Conservation (phyloP, 2,888 invertebrate species). For the Steromphala cineraria region DNA sequence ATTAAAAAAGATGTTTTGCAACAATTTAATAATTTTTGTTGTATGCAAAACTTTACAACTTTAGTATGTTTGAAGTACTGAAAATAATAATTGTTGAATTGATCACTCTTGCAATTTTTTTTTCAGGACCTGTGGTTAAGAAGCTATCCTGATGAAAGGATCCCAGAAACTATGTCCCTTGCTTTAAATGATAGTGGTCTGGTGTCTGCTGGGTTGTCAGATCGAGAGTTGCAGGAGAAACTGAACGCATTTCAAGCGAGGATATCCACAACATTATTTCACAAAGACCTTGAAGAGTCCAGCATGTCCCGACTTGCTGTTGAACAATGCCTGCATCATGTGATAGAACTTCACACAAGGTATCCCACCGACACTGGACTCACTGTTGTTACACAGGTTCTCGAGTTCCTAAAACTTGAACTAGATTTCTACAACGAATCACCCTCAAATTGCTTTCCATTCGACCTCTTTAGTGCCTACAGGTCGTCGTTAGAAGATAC, state of each 20-base stretch:
- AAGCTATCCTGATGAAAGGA: background rate
- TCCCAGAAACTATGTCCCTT: background rate
- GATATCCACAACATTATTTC: background rate
- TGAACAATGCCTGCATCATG: background rate
- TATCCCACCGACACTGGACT: background rate
- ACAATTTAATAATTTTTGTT: too few relatives aligned
- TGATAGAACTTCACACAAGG: background rate
- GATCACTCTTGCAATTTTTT: background rate
- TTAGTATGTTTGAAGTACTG: too few relatives aligned
- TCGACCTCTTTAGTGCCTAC: background rate
- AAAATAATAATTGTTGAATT: too few relatives aligned
- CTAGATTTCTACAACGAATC: background rate
- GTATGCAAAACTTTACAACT: too few relatives aligned
- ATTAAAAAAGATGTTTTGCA: too few relatives aligned
- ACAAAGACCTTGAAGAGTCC: background rate
- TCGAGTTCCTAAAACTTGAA: background rate
- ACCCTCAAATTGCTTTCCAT: background rate
- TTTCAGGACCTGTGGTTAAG: background rate
- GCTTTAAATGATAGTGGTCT: background rate
- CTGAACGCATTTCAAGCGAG: too few relatives aligned
- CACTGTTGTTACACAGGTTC: background rate
- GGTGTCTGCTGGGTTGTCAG: too few relatives aligned
- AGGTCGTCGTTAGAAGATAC: background rate
- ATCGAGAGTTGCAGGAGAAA: too few relatives aligned
- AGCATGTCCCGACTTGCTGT: background rate